phyloP scores from a whole-genome alignment of 2,888 invertebrate genomes.

The Lysandra coridon region DNA sequence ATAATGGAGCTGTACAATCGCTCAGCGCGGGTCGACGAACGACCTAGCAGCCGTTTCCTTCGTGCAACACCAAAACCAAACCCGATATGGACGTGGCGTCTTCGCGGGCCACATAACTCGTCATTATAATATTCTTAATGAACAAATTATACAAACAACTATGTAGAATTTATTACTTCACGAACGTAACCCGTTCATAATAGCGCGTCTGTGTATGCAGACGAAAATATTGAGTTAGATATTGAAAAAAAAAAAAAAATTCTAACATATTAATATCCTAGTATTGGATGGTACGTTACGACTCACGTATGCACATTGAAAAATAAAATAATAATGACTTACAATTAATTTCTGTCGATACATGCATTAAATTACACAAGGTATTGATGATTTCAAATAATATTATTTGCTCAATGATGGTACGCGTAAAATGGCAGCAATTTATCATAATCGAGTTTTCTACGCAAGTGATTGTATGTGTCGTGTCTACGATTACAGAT shows the following conservation, averaged over 20 bases:
- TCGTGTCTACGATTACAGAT: slow-evolving; percentile 5
- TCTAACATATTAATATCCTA: not conserved
- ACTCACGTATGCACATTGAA: not conserved
- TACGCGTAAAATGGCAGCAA: not conserved
- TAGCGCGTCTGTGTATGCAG: not conserved
- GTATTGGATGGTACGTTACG: not conserved
- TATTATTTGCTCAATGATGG: not conserved
- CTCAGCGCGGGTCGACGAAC: slow-evolving; percentile 71
- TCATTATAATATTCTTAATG: slow-evolving; percentile 11
- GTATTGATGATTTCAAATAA: not conserved
- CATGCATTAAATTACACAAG: not conserved
- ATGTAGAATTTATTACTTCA: slow-evolving; percentile 6
- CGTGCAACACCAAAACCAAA: slow-evolving; percentile 31
- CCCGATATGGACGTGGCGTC: slow-evolving; percentile 26
- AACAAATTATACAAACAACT: slow-evolving; percentile 20
- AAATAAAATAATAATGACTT: not conserved
- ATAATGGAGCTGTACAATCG: slow-evolving; percentile 74
- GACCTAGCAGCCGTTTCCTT: slow-evolving; percentile 64
- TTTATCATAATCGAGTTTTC: not conserved
- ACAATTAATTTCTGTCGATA: not conserved
- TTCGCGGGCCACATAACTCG: not conserved
- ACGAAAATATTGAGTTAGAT: not conserved
- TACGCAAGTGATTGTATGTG: not conserved
- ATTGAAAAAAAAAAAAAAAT: not conserved
- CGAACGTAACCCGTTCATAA: not conserved